phyloP scores from a whole-genome alignment of 1,140 invertebrate species.

The Ganaspis sp. region DNA sequence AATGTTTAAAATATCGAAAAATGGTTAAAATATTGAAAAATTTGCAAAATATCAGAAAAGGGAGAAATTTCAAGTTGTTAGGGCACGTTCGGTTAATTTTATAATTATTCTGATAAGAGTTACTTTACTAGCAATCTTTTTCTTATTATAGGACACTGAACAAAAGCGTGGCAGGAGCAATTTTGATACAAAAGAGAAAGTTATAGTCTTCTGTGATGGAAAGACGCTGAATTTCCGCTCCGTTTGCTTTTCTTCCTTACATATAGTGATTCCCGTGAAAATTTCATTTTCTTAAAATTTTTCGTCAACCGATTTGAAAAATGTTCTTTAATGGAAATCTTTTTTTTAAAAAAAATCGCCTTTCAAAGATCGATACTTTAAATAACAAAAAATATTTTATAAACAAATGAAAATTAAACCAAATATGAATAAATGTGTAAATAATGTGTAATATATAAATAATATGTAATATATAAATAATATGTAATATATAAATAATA shows the following conservation, averaged over 20 bases:
- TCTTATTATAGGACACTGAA: background rate
- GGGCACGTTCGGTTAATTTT: background rate
- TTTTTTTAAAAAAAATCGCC: background rate
- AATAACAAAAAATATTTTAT: no score
- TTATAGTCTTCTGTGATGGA: conserved; percentile 10
- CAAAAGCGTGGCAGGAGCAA: background rate
- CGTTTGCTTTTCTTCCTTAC: background rate
- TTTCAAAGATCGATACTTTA: background rate
- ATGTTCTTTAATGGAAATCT: background rate
- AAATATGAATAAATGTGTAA: no score
- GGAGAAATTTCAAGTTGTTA: background rate
- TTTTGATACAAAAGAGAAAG: background rate
- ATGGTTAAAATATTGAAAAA: no score
- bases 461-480: no score
- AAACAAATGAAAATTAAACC: no score
- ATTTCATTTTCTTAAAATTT: background rate
- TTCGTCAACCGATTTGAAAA: background rate
- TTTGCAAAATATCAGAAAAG: no score
- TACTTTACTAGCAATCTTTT: background rate
- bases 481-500: no score
- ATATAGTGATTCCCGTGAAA: background rate
- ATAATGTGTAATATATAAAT: no score
- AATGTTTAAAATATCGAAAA: no score
- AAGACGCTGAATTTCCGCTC: background rate
- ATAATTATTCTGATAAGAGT: background rate